Percentiles rank a stretch among this genome's conserved stretches.
phyloP scores from a whole-genome alignment of 2,888 invertebrate species.

The Callyntrura guangdongensis region DNA sequence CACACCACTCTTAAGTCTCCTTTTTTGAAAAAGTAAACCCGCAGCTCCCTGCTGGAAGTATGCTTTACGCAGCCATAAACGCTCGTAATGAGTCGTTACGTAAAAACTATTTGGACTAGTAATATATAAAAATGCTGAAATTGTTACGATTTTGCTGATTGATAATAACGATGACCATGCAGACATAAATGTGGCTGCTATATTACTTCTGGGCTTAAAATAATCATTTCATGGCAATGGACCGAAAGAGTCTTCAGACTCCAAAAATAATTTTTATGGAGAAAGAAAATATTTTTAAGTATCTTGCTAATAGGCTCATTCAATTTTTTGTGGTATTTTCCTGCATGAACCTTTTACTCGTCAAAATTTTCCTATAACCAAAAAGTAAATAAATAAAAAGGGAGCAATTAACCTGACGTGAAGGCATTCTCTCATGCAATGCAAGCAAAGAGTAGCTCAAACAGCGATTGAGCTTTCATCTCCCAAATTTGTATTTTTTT shows the following conservation, averaged over 20 bases:
- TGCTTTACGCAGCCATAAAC: no score
- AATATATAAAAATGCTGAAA: conserved; percentile 64
- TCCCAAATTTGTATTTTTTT: conserved; percentile 30
- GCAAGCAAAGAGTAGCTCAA: conserved; percentile 51
- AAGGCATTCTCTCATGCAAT: conserved; percentile 69
- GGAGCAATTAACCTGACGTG: conserved; percentile 22
- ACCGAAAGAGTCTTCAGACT: conserved; percentile 2
- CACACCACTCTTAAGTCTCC: conserved; percentile 33
- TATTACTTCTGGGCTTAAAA: conserved; percentile 64
- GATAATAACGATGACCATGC: conserved; percentile 62
- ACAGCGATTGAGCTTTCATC: not conserved
- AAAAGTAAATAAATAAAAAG: conserved; percentile 48
- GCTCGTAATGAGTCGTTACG: conserved; percentile 32
- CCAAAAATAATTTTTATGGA: conserved; percentile 47
- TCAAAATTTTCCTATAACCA: conserved; percentile 27
- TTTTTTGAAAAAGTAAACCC: conserved; percentile 7
- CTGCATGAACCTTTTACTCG: conserved; percentile 28
- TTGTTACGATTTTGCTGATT: conserved; percentile 77
- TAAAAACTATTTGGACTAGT: conserved; percentile 31
- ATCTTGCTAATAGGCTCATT: conserved; percentile 73
- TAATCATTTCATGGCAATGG: conserved; percentile 57
- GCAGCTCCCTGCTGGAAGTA: not conserved
- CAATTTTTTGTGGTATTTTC: conserved; percentile 21
- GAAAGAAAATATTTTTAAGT: conserved; percentile 65
- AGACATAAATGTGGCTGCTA: not conserved